These are phyloP conservation scores for Parambassis ranga DNA, from an alignment of 2,797 vertebrate species.

Conservation along the genomic window DNA sequence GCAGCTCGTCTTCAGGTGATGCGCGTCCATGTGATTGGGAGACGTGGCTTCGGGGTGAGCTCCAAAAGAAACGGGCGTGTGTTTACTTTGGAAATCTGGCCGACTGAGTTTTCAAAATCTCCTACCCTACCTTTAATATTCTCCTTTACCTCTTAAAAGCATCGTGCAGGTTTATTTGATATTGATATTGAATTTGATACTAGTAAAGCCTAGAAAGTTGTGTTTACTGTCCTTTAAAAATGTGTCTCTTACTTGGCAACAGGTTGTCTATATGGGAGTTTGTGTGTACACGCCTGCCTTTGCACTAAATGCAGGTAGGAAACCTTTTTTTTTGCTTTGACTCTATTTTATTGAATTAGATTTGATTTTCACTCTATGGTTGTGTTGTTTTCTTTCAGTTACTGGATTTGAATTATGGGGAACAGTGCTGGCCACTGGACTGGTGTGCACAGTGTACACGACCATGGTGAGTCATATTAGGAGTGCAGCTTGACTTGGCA, in stretches of 20 bases:
- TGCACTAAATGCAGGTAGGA: constrained; percentile 89
- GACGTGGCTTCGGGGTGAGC: too few species aligned
- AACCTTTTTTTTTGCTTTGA: not conserved
- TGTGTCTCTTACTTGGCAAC: constrained; percentile 4
- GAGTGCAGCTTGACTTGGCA: not conserved
- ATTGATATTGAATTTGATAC: not conserved
- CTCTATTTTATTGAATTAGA: not conserved
- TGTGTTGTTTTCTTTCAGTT: constrained; percentile 71
- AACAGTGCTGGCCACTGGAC: constrained; percentile 83
- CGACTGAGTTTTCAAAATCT: not conserved
- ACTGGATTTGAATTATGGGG: constrained; percentile 89
- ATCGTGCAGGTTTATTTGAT: not conserved
- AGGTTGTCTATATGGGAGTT: constrained; percentile 95
- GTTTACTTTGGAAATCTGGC: too few species aligned
- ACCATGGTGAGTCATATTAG: constrained; percentile 78
- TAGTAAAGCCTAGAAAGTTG: not conserved
- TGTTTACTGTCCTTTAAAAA: not conserved
- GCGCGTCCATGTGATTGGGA: too few species aligned
- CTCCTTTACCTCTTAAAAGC: not conserved
- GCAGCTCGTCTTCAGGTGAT: too few species aligned
- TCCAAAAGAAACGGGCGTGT: too few species aligned
- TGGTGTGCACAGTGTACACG: constrained; percentile 88
- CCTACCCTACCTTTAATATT: too few species aligned
- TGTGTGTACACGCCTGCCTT: constrained; percentile 90
- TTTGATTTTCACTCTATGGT: not conserved